phyloP scores from a whole-genome alignment of 2,113 vertebrate species.

The Lophura nycthemera region DNA sequence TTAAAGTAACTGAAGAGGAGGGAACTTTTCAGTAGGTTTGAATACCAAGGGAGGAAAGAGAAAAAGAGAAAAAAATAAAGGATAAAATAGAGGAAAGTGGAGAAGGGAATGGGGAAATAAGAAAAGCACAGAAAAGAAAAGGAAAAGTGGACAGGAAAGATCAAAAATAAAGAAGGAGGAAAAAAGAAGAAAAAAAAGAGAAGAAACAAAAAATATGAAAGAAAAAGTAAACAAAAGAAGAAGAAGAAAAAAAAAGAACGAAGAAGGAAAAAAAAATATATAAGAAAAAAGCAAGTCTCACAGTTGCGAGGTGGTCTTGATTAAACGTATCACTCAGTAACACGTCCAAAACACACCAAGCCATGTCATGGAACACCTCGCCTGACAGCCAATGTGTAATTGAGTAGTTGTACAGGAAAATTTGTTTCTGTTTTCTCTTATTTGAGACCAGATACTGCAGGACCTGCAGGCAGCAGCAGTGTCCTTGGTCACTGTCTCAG shows the following conservation, averaged over 20 bases:
- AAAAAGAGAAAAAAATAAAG: not conserved
- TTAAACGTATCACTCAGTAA: constrained; percentile 63
- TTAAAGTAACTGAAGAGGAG: constrained; percentile 48
- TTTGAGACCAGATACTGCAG: not conserved
- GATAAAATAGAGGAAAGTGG: not conserved
- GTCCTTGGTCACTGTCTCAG: not conserved
- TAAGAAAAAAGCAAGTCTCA: not conserved
- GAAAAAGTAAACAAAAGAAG: too few relatives aligned
- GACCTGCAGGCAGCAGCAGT: not conserved
- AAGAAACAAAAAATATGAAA: not conserved
- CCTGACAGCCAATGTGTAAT: not conserved
- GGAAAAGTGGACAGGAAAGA: not conserved
- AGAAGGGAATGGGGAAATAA: not conserved
- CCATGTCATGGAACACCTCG: constrained; percentile 26
- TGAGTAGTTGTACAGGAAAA: constrained; percentile 29
- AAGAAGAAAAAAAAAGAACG: rapidly evolving
- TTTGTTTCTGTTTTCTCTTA: constrained; percentile 9
- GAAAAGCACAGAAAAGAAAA: not conserved
- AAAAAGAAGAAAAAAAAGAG: too few relatives aligned
- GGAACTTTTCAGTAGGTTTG: constrained; percentile 51
- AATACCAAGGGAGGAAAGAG: not conserved
- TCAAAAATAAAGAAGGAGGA: not conserved
- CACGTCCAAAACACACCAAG: constrained; percentile 18
- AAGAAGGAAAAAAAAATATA: rapidly evolving
- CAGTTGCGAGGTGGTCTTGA: constrained; percentile 57